Percentiles rank a stretch among this genome's conserved stretches.
Conservation (phyloP, 2,888 invertebrate species). For the Oligia strigilis region DNA sequence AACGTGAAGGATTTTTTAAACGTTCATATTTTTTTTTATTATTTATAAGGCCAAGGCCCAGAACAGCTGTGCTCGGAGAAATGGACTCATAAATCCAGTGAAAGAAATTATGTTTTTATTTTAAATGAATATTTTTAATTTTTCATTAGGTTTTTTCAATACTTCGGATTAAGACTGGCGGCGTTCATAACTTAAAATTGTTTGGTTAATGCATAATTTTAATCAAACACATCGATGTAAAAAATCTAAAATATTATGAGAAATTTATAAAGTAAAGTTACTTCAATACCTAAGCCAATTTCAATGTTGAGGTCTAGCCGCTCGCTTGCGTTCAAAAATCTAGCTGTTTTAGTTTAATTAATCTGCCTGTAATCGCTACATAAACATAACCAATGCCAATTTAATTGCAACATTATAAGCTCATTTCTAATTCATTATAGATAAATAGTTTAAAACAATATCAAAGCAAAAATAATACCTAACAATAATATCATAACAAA, state of each 20-base stretch:
- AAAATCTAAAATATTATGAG: not conserved
- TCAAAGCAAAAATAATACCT: too few species aligned
- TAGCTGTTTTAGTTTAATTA: not conserved
- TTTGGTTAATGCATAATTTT: slow-evolving; percentile 4
- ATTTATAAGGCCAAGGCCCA: slow-evolving; percentile 49
- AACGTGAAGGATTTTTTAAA: slow-evolving; percentile 40
- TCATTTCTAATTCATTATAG: too few species aligned
- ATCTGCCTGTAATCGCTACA: not conserved
- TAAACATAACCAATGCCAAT: not conserved
- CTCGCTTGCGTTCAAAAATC: not conserved
- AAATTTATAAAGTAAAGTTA: not conserved
- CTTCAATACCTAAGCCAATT: not conserved
- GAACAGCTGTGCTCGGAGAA: slow-evolving; percentile 55
- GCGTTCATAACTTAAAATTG: not conserved
- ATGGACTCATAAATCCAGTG: slow-evolving; percentile 55
- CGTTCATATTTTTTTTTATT: slow-evolving; percentile 54
- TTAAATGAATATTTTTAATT: slow-evolving; percentile 51
- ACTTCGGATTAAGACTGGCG: not conserved
- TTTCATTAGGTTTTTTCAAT: slow-evolving; percentile 27
- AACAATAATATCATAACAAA: too few species aligned
- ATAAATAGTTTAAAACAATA: too few species aligned
- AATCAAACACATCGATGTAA: not conserved
- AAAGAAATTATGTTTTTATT: slow-evolving; percentile 54
- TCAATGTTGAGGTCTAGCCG: too few species aligned
- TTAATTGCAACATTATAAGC: too few species aligned